These are phyloP conservation scores for Lepidochitona cinerea DNA, from an alignment of 2,888 invertebrate species.

Conservation along the genomic window DNA sequence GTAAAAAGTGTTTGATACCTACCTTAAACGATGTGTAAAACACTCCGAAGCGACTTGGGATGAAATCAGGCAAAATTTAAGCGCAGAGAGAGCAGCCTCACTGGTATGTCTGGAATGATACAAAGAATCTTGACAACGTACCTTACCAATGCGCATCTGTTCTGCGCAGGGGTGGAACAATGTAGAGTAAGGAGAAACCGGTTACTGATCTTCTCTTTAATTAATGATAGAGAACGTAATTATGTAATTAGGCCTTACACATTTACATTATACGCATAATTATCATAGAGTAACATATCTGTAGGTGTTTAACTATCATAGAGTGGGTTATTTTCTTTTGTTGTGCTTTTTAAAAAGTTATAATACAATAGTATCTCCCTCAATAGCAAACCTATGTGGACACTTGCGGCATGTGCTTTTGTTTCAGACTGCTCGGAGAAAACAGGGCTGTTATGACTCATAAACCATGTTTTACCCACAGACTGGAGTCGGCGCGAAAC, in stretches of 20 bases:
- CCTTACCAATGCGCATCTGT: constrained; percentile 59
- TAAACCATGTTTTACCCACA: neutral
- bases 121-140: constrained; percentile 98
- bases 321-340: too few relatives aligned
- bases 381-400: neutral
- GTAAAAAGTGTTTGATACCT: constrained; percentile 44
- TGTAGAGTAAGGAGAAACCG: constrained; percentile 22
- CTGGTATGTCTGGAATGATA: constrained; percentile 97
- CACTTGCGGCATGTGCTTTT: constrained; percentile 9
- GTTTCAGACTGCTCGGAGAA: neutral
- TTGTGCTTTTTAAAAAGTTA: too few relatives aligned
- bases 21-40: constrained; percentile 80
- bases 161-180: constrained; percentile 60
- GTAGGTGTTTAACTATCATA: too few relatives aligned
- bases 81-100: constrained; percentile 71
- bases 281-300: too few relatives aligned
- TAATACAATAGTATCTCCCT: neutral
- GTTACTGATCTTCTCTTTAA: neutral
- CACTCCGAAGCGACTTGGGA: constrained; percentile 76
- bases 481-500: neutral
- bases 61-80: constrained; percentile 59
- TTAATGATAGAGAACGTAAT: too few relatives aligned
- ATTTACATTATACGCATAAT: too few relatives aligned
- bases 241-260: too few relatives aligned
- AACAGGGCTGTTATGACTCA: neutral